Evolutionary conservation across 2,888 invertebrate species (phyloP).

Genomic region (Protonemura montana): DNA sequence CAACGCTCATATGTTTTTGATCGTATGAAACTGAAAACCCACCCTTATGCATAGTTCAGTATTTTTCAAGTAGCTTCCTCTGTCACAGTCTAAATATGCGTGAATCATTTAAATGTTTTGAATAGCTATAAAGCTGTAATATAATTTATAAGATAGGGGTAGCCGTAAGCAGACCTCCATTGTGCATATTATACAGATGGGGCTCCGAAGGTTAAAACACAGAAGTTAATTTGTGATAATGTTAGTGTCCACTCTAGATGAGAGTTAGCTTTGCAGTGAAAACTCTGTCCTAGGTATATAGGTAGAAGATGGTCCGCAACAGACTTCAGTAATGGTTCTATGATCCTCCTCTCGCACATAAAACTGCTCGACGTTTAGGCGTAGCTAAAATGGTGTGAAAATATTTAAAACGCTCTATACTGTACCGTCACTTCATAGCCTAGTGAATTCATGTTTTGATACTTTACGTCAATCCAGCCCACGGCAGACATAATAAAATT

Average conservation of each 20-base stretch:
- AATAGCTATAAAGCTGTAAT: slow-evolving; percentile 27
- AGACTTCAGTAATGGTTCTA: neutral
- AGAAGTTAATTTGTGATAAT: slow-evolving; percentile 12
- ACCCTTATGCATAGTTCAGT: slow-evolving; percentile 36
- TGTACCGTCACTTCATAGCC: neutral
- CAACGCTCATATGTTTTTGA: slow-evolving; percentile 21
- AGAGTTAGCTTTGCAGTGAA: neutral
- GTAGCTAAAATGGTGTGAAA: neutral
- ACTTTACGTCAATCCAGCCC: neutral
- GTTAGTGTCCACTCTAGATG: neutral
- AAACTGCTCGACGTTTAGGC: neutral
- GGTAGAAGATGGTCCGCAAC: neutral
- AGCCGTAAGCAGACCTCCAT: slow-evolving; percentile 15
- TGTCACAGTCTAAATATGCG: slow-evolving; percentile 27
- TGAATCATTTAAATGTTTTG: slow-evolving; percentile 34
- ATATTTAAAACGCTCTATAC: neutral
- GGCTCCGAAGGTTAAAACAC: neutral
- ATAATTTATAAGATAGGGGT: slow-evolving; percentile 10
- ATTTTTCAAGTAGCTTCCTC: slow-evolving; percentile 38
- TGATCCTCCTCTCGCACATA: neutral
- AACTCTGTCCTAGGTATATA: neutral
- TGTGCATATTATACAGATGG: neutral
- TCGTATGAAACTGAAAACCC: slow-evolving; percentile 26
- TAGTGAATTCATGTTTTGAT: neutral
- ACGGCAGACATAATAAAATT: neutral